Base-by-base conservation (phyloP, 2,113 vertebrate genomes). In the Dinomys branickii region DNA sequence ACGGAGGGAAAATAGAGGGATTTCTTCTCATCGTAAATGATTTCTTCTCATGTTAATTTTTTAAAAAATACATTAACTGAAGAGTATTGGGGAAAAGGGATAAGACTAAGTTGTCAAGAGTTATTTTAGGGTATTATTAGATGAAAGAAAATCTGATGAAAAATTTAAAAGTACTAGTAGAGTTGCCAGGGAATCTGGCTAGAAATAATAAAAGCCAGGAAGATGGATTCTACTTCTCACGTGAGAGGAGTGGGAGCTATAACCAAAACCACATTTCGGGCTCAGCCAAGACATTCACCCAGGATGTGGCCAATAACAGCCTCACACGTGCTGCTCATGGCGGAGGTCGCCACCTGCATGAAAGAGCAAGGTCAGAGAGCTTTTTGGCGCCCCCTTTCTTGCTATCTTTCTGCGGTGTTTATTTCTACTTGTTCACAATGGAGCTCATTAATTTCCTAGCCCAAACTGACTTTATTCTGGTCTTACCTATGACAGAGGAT, bases 1-100 rank as follows among this genome's bases (percentile, higher is more conserved):
- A 85, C 28, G 85, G 38, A 93, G 35, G 19, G 52, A 83, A 90
- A 81, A 88, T 59, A 4, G 30, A 93, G 44, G 56, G 4, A 0
- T 59, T 94, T 91, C 30, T 63, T 92, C 78, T 80, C 22, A 59
- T 75, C 95, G 87, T 85, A 86, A 75, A 33, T 41, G 44, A 69
- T n/a, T 69, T 69, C 35, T n/a, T 69, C 17, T 69, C 67, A 17
- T 17, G 14, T 69, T 69, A n/a, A 85, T 19, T 84, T 71, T 67
- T 63, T 96, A 52, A 67, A 94, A 88, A 87, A 85, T 56, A 38
- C 12, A 69, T 52, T 91, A 81, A 85, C 19, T 85, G 28, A 28
- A 58, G 35, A 89, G 63, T 91, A 90, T 38, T 17, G 35, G 33
- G 81, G 28, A 85, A 95, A 41, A 81, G 2, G 63, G 1, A 3